Percentiles rank a stretch among this genome's conserved stretches.
Evolutionary conservation across 2,888 invertebrate species (phyloP).

Genomic region (Helicoverpa assulta): DNA sequence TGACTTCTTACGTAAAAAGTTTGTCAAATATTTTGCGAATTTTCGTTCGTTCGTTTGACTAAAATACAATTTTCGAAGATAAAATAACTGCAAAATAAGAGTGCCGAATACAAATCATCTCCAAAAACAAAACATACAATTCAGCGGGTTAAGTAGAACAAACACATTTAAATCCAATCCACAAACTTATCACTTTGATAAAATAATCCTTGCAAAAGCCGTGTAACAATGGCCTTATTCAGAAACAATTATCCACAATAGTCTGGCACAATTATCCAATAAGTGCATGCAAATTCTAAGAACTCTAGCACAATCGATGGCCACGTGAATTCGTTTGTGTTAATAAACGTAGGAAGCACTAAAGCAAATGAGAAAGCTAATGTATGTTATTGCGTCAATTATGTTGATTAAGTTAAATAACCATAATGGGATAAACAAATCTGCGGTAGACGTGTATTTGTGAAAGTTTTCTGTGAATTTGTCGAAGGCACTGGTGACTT

Average conservation of each 20-base stretch:
- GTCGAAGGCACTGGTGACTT: slow-evolving; percentile 4
- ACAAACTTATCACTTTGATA: not conserved
- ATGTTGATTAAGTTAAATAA: slow-evolving; percentile 35
- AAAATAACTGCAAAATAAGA: no score
- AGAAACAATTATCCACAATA: slow-evolving; percentile 36
- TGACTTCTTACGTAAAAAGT: no score
- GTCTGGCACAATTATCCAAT: slow-evolving; percentile 28
- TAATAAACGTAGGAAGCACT: slow-evolving; percentile 19
- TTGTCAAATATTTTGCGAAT: no score
- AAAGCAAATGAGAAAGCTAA: slow-evolving; percentile 30
- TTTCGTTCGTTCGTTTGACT: no score
- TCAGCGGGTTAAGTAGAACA: not conserved
- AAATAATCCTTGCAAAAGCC: slow-evolving; percentile 22
- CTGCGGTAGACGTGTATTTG: slow-evolving; percentile 11
- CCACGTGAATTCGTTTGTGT: slow-evolving; percentile 12
- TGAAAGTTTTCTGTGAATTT: slow-evolving; percentile 30
- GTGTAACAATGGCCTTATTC: slow-evolving; percentile 29
- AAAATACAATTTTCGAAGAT: no score
- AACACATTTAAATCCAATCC: not conserved
- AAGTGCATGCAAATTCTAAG: slow-evolving; percentile 33
- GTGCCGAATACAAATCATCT: no score
- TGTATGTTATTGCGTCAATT: slow-evolving; percentile 38
- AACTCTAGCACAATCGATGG: slow-evolving; percentile 44
- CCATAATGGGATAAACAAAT: slow-evolving; percentile 37
- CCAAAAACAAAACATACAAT: no score